Conservation (phyloP, 1,140 invertebrate species). For the Bactericera cockerelli region DNA sequence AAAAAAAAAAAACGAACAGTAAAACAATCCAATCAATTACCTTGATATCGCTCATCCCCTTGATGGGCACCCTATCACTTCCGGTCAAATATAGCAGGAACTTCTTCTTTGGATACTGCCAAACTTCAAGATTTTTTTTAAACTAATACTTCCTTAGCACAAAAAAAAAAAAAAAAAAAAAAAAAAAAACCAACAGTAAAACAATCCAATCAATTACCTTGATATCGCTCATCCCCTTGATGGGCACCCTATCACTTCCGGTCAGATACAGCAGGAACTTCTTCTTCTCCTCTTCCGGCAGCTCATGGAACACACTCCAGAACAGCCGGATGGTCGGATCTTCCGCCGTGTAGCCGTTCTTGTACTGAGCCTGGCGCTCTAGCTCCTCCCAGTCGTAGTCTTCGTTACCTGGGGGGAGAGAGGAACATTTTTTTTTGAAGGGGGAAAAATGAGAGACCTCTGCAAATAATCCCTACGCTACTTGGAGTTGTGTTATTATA, state of each 20-base stretch:
- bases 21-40: slow-evolving; percentile 34
- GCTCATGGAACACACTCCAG: slow-evolving; percentile 87
- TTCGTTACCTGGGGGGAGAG: slow-evolving; percentile 52
- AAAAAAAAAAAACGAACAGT: slow-evolving; percentile 20
- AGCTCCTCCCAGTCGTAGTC: slow-evolving; percentile 76
- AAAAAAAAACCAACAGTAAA: no score
- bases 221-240: slow-evolving; percentile 85
- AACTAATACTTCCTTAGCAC: no score
- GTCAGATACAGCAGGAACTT: slow-evolving; percentile 89
- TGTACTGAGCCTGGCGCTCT: slow-evolving; percentile 71
- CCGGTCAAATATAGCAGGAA: slow-evolving; percentile 92
- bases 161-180: no score
- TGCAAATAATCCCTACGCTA: no score
- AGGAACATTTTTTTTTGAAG: no score
- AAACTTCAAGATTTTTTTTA: no score
- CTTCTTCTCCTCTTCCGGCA: slow-evolving; percentile 74
- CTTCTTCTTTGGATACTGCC: no score
- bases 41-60: slow-evolving; percentile 84
- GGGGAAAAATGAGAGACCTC: no score
- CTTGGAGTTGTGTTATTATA: no score
- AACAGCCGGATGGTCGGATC: slow-evolving; percentile 76
- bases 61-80: slow-evolving; percentile 83
- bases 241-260: slow-evolving; percentile 89
- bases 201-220: slow-evolving; percentile 43
- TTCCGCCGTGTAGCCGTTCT: slow-evolving; percentile 61